Conservation (phyloP, 2,113 vertebrate genomes). For the Smithornis capensis region DNA sequence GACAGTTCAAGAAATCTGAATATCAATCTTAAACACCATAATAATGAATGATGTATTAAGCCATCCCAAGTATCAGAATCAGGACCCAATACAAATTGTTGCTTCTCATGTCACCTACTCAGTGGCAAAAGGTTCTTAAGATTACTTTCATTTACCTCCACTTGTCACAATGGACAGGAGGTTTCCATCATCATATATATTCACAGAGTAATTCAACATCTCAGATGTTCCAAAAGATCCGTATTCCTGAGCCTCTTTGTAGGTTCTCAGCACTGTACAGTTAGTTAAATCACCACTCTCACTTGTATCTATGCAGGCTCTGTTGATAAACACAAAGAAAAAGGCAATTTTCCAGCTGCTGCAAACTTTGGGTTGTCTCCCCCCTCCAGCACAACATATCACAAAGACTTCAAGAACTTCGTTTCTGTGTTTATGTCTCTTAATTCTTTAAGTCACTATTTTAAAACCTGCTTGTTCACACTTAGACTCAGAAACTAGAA, state of each 20-base stretch:
- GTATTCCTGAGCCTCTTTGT: constrained; percentile 90
- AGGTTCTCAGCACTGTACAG: constrained; percentile 86
- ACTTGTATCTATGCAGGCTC: constrained; percentile 92
- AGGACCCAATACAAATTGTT: not conserved
- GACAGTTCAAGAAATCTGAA: not conserved
- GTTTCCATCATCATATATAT: constrained; percentile 95
- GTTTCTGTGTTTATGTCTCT: not conserved
- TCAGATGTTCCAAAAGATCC: constrained; percentile 91
- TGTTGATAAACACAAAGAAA: constrained; percentile 54
- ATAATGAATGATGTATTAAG: not conserved
- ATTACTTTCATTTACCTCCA: constrained; percentile 81
- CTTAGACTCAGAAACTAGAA: not conserved
- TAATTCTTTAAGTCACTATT: not conserved
- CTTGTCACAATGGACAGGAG: constrained; percentile 96
- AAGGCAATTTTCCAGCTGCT: not conserved
- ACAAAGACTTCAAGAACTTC: not conserved
- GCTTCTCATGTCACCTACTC: not conserved
- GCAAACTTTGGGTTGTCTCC: accelerated
- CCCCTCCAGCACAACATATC: not conserved
- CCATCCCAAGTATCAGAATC: not conserved
- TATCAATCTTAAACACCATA: not conserved
- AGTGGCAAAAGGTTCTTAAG: not conserved
- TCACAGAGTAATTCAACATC: constrained; percentile 97
- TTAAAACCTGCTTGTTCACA: not conserved
- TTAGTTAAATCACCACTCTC: constrained; percentile 86